Evolutionary conservation across 1,140 invertebrate species (phyloP), one percentile per base, ranked within the genome.

Genomic region (Diachasma alloeum): DNA sequence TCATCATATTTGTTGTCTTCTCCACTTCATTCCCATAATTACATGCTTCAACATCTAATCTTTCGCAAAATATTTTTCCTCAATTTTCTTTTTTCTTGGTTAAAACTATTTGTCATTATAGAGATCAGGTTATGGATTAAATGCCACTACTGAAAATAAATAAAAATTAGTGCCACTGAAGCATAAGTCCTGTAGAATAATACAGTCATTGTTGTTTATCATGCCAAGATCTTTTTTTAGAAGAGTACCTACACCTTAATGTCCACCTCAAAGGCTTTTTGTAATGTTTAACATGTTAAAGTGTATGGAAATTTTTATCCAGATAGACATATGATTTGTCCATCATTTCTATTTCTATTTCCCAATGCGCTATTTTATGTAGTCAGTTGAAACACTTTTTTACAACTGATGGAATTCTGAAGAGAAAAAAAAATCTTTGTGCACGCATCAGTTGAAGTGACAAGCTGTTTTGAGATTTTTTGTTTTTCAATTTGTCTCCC

Each of bases 131-230:
- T 26, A 66, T 74, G n/a, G 22, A 53, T 63, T 63, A 42, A 59
- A 9, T 37, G 31, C 73, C 24, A 78, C 68, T 78, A 75, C 72
- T 78, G 72, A 71, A 78, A 75, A 75, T 56, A 78, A 74, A 78
- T 78, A 63, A 75, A 68, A 73, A 77, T 74, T 76, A 77, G 69
- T 75, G 72, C 56, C 75, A 59, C 22, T 70, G 63, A 78, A 73
- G 73, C 73, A 70, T 63, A 63, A 63, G 59, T 63, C 24, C 19
- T 63, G 59, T 24, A 63, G 59, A 63, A 63, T 63, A 63, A 13
- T 56, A 22, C 59, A 31, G 59, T 63, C 5, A 63, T 63, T 63
- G 1, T 26, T 19, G 13, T 53, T 53, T 8, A 53, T 53, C 48
- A 53, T 53, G 48, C 48, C 17, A n/a, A 53, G n/a, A 42, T 42